A percentile compares a stretch with the other conserved stretches of the same genome.
These are phyloP conservation scores for Erynnis tages DNA, from an alignment of 2,888 invertebrate species.

Conservation along the genomic window DNA sequence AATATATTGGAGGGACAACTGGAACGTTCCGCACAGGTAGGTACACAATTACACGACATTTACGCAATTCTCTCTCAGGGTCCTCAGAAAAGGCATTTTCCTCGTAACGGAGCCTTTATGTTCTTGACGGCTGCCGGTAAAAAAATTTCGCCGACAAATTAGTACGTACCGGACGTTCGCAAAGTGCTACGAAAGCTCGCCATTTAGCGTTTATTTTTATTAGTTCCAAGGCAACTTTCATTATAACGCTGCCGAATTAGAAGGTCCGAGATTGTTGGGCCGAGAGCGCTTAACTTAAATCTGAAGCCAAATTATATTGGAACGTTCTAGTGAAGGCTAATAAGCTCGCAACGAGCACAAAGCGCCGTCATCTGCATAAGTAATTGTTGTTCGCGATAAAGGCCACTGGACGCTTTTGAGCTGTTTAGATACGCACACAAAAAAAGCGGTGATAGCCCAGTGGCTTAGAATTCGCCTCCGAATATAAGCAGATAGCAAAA, in stretches of 20 bases:
- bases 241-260: constrained; percentile 44
- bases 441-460: no score
- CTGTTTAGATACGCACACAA: constrained; percentile 1
- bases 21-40: constrained; percentile 3
- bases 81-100: constrained; percentile 15
- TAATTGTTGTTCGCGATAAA: constrained; percentile 47
- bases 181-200: constrained; percentile 35
- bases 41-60: constrained; percentile 4
- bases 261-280: constrained; percentile 27
- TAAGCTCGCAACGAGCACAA: constrained; percentile 43
- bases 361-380: constrained; percentile 52
- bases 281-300: constrained; percentile 32
- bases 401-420: constrained; percentile 16
- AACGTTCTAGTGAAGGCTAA: constrained; percentile 44
- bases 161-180: constrained; percentile 37
- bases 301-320: constrained; percentile 42
- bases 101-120: constrained; percentile 24
- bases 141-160: constrained; percentile 35
- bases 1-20: not conserved
- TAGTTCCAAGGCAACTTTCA: constrained; percentile 39
- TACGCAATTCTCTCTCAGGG: constrained; percentile 38
- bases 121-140: constrained; percentile 20
- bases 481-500: no score
- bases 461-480: no score
- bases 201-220: constrained; percentile 47